Conservation (phyloP, 2,888 invertebrate genomes). For the Chromoteleia sp. region DNA sequence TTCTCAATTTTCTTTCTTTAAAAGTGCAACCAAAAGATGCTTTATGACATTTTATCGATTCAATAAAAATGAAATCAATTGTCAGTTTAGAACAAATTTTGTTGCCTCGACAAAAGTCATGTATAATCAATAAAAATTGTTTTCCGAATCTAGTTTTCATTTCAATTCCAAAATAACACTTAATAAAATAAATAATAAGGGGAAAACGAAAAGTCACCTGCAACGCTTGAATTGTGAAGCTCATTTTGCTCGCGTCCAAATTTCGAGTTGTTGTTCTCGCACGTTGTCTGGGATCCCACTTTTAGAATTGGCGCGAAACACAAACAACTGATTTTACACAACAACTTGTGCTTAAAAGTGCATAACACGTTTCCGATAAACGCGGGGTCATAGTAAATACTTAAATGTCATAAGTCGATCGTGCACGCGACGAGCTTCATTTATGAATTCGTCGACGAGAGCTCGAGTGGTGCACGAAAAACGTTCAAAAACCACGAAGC, state of each 20-base stretch:
- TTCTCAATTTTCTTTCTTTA: no score
- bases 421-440: not conserved
- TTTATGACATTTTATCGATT: no score
- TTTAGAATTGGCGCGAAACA: constrained; percentile 53
- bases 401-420: not conserved
- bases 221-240: constrained; percentile 29
- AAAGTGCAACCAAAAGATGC: no score
- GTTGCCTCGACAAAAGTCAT: no score
- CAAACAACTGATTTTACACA: constrained; percentile 52
- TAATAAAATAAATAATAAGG: not conserved
- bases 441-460: no score
- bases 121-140: no score
- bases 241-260: constrained; percentile 31
- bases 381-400: constrained; percentile 30
- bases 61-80: no score
- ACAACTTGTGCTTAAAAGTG: constrained; percentile 28
- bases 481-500: no score
- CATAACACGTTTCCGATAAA: constrained; percentile 25
- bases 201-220: constrained; percentile 51
- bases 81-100: no score
- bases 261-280: no score
- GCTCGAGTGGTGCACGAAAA: no score
- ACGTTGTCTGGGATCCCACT: constrained; percentile 33
- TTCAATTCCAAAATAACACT: not conserved
- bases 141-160: no score